Base-by-base conservation (phyloP, 2,888 invertebrate genomes). In the Invenusta paracnida region DNA sequence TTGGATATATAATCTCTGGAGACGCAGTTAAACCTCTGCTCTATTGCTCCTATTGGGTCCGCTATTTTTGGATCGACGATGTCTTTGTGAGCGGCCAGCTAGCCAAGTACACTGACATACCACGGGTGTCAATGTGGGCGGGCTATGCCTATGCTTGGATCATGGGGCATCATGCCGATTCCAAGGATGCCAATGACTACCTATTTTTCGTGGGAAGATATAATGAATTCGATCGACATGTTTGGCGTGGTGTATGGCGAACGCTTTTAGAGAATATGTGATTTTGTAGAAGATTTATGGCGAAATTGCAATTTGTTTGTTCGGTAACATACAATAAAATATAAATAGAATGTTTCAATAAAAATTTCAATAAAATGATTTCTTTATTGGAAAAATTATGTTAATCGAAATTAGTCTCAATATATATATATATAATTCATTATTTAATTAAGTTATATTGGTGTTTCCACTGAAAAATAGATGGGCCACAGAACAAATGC, bases 1-100 rank as follows among this genome's bases (percentile, higher is more conserved):
- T 85, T 67, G 85, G 48, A 30, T 85, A 85, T 31, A 28, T 85
- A 17, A 85, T 85, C 13, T 66, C 29, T 2, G 0, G 29, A 5
- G 84, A 48, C 13, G 31, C 83, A 0, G n/a, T 85, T 0, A 29
- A 85, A 31, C 25, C 17, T 28, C 84, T 85, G n/a, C 48, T 84
- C 17, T 66, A 83, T n/a, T 85, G 85, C 27, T 82, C 85, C 13
- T 84, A 85, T 28, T 85, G 17, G 30, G 29, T 66, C 1, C 81
- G 66, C 2, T 85, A 83, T 66, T 67, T 84, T 28, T 84, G 28
- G 29, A 84, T 84, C 27, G 84, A 84, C 48, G 84, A 84, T 84
- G 73, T 84, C n/a, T 84, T 84, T 67, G 48, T 84, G 0, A 84
- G 67, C 2, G 84, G 84, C n/a, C 27, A 67, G 17, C 28, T 84